Evolutionary conservation across 1,140 invertebrate genomes (phyloP).

Genomic region (Geopemphigus sp.): DNA sequence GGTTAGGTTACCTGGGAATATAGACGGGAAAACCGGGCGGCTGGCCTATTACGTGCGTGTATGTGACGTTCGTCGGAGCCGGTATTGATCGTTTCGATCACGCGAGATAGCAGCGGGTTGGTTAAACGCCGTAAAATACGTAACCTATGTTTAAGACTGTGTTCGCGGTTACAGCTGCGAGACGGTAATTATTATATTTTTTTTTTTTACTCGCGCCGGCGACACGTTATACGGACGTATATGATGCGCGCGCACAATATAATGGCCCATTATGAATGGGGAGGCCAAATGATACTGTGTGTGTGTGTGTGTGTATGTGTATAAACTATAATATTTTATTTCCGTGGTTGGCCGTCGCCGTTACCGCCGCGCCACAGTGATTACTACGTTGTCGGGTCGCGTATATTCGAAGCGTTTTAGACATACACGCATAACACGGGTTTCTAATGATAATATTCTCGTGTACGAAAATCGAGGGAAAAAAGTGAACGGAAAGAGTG

Average conservation of each 20-base stretch:
- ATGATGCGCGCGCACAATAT: not conserved
- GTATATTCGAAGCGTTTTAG: not conserved
- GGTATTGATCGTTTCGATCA: conserved; percentile 44
- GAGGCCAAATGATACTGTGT: not conserved
- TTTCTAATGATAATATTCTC: conserved; percentile 25
- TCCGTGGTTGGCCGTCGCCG: too few relatives aligned
- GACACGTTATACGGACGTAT: not conserved
- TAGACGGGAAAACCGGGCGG: not conserved
- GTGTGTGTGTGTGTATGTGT: too few relatives aligned
- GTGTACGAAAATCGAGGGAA: conserved; percentile 10
- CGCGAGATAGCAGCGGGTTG: not conserved
- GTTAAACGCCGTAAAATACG: conserved; percentile 3
- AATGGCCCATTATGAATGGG: conserved; percentile 28
- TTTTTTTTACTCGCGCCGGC: not conserved
- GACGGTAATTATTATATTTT: conserved; percentile 32
- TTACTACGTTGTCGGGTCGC: not conserved
- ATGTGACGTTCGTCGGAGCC: not conserved
- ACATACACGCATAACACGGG: not conserved
- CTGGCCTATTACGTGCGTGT: too few relatives aligned
- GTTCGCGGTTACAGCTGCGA: conserved; percentile 18
- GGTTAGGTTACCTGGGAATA: conserved; percentile 3
- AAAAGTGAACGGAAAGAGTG: conserved; percentile 7
- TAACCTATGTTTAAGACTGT: conserved; percentile 18
- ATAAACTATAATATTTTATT: not conserved
- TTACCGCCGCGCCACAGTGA: conserved; percentile 9